Percentiles rank a stretch among this genome's conserved stretches.
These are phyloP conservation scores for Prunella strophiata DNA, from an alignment of 2,797 vertebrate species.

Conservation along the genomic window DNA sequence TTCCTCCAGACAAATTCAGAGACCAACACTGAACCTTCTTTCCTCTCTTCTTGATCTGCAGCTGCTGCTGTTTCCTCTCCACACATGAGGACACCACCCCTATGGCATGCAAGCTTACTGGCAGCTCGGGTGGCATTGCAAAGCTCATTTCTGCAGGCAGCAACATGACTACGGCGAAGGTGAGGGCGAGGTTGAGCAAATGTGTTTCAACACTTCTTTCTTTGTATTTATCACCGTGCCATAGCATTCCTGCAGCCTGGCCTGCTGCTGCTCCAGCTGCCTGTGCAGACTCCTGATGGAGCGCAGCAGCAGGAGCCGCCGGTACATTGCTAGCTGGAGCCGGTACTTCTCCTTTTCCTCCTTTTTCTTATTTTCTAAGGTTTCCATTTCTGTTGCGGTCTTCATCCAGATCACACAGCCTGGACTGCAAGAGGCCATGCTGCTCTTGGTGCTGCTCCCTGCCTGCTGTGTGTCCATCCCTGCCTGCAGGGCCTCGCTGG, in stretches of 20 bases:
- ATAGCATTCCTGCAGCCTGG: constrained; percentile 36
- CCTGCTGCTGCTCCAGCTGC: constrained; percentile 59
- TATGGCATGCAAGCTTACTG: neutral
- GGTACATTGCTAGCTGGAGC: constrained; percentile 25
- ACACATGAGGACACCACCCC: neutral
- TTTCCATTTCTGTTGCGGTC: neutral
- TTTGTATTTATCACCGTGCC: neutral
- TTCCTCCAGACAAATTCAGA: neutral
- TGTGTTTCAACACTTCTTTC: constrained; percentile 41
- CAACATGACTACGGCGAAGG: neutral
- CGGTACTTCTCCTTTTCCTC: constrained; percentile 50
- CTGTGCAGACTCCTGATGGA: constrained; percentile 39
- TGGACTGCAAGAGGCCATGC: neutral
- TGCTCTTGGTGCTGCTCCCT: accelerated
- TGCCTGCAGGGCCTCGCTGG: accelerated
- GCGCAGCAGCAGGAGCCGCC: constrained; percentile 49
- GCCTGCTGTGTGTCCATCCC: accelerated
- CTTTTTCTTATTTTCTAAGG: constrained; percentile 28
- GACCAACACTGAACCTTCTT: neutral
- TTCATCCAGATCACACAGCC: neutral
- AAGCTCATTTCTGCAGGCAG: constrained; percentile 39
- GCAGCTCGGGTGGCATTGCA: neutral
- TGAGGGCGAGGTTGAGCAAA: constrained; percentile 1
- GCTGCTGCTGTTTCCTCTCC: neutral
- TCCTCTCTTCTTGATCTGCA: neutral